Evolutionary conservation across 1,140 invertebrate species (phyloP), one percentile per base, ranked within the genome.

Genomic region (Campodea augens): DNA sequence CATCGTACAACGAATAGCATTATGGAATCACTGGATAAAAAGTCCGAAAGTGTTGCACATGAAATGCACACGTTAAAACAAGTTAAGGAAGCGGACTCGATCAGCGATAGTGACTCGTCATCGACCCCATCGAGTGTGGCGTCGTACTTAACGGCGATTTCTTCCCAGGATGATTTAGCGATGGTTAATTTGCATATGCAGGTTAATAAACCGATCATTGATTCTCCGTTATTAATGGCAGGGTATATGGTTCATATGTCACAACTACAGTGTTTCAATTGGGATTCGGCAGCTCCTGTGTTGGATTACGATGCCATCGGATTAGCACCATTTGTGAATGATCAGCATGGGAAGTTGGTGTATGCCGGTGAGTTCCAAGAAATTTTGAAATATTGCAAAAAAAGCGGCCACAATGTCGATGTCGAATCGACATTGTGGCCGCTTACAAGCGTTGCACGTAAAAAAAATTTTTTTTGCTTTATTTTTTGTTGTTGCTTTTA

Each of bases 181-280:
- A 62, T 93, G 42, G 84, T 96, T 0, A 91, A 96, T 69, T 66
- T 96, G 4, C 86, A 93, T 55, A 87, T 88, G 74, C 91, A 97
- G 65, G 77, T 92, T 5, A 91, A 93, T 58, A 85, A 89, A 54
- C 83, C 88, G 0, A 95, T 96, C 46, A 78, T 88, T 19, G 82
- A 87, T 51, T 95, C 89, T 1, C 89, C 90, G 0, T 61, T 96
- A 20, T 65, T 97, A 0, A 90, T 96, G 86, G 84, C 86, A 0
- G 90, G 87, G 55, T 97, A 97, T 58, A 77, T 88, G 48, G 83
- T 80, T 54, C 89, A 95, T 62, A 68, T 96, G 55, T 88, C 85
- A 5, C 88, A 93, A 61, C 76, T 84, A 51, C 25, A 61, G 32
- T 69, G 66, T 51, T 51, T 55, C 44, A 57, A 67, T 52, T 68